These are phyloP conservation scores for Halictus ligatus DNA, from an alignment of 2,888 invertebrate species.

Conservation along the genomic window DNA sequence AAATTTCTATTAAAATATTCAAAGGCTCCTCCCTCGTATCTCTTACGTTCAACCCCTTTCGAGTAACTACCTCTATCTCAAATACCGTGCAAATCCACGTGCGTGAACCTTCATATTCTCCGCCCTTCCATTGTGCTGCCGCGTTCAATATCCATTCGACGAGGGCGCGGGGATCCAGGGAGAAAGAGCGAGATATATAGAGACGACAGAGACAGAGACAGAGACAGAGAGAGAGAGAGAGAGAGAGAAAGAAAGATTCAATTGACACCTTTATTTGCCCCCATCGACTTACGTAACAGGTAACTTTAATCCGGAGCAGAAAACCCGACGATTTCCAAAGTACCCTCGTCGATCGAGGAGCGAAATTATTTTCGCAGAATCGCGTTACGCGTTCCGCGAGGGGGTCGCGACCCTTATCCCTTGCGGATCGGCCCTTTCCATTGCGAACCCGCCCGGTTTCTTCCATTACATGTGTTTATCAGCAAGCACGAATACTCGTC, in stretches of 20 bases:
- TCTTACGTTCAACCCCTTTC: not conserved
- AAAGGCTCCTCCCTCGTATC: constrained; percentile 9
- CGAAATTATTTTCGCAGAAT: constrained; percentile 48
- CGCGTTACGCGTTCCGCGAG: constrained; percentile 7
- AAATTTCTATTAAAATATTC: not conserved
- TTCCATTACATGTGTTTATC: constrained; percentile 55
- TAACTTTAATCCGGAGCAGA: not conserved
- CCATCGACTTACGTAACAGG: constrained; percentile 11
- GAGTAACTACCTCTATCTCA: not conserved
- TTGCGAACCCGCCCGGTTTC: not conserved
- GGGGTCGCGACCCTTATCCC: constrained; percentile 4
- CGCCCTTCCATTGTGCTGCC: not conserved
- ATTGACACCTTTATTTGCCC: constrained; percentile 19
- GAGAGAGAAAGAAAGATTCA: not conserved
- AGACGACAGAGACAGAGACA: no score
- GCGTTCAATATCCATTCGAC: constrained; percentile 23
- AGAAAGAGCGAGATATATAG: not conserved
- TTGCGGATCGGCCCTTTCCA: not conserved
- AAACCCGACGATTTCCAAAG: not conserved
- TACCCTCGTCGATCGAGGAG: constrained; percentile 9
- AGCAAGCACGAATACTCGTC: constrained; percentile 37
- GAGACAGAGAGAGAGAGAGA: no score
- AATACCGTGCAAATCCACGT: constrained; percentile 20
- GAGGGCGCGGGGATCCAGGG: constrained; percentile 6
- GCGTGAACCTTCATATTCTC: constrained; percentile 22